These are phyloP conservation scores for Antrozous pallidus DNA, from an alignment of 2,797 vertebrate species.

Conservation along the genomic window DNA sequence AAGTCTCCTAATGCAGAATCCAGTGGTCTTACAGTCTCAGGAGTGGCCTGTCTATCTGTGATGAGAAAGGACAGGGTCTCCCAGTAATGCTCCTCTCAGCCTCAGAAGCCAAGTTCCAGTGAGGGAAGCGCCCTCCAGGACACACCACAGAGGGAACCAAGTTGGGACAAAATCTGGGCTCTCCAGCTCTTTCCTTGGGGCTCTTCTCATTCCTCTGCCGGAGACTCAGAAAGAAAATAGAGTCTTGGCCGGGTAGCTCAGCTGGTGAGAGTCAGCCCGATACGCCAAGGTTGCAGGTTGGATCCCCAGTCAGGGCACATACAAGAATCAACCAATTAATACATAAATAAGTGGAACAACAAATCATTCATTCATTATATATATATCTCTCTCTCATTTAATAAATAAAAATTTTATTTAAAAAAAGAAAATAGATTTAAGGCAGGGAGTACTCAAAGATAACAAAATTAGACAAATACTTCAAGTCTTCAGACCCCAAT, in stretches of 20 bases:
- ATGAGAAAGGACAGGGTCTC: neutral
- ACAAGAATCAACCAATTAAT: neutral
- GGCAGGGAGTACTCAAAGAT: neutral
- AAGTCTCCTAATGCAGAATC: neutral
- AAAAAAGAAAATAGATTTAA: neutral
- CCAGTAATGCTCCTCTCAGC: neutral
- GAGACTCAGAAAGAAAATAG: neutral
- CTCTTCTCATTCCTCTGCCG: neutral
- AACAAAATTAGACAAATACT: neutral
- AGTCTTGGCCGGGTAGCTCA: neutral
- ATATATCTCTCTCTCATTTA: neutral
- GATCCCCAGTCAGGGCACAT: neutral
- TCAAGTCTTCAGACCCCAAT: neutral
- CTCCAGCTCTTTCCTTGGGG: neutral
- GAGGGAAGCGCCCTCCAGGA: neutral
- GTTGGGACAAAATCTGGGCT: neutral
- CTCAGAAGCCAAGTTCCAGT: neutral
- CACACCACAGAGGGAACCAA: neutral
- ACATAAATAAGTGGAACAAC: neutral
- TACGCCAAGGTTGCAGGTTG: neutral
- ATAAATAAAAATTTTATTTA: neutral
- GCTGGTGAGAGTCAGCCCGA: neutral
- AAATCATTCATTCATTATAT: too few species aligned
- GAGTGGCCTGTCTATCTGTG: neutral
- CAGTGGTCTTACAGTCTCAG: neutral